A percentile compares a stretch with the other conserved stretches of the same genome.
Evolutionary conservation across 2,113 vertebrate species (phyloP).

Genomic region (Sclerurus mexicanus): DNA sequence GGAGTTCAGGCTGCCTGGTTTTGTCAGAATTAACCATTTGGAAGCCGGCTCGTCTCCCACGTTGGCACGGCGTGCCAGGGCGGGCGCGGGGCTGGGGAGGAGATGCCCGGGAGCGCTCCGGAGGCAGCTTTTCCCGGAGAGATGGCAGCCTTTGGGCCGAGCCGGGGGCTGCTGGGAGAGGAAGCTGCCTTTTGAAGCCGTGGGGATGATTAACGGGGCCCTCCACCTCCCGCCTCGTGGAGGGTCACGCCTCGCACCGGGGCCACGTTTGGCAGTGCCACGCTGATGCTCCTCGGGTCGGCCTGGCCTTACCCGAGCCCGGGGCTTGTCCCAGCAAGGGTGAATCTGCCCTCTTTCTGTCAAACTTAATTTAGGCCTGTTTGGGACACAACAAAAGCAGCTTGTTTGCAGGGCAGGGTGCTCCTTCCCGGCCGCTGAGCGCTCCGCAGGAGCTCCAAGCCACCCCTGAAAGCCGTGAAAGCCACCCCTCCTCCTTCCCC

Average conservation of each 20-base stretch:
- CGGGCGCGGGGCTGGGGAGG: not conserved
- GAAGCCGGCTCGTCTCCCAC: not conserved
- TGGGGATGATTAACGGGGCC: not conserved
- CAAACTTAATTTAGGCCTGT: conserved; percentile 45
- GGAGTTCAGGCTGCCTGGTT: not conserved
- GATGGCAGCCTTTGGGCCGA: not conserved
- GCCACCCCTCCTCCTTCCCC: not conserved
- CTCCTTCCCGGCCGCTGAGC: not conserved
- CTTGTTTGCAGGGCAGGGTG: conserved; percentile 32
- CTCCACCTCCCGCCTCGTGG: not conserved
- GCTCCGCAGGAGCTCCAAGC: not conserved
- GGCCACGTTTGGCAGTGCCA: not conserved
- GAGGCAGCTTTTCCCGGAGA: not conserved
- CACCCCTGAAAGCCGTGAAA: no score
- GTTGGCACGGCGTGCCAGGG: not conserved
- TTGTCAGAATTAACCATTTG: conserved; percentile 57
- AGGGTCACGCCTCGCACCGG: not conserved
- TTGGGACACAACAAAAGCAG: conserved; percentile 52
- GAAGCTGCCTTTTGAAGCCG: not conserved
- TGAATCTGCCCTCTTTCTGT: conserved; percentile 57
- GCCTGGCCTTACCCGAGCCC: not conserved
- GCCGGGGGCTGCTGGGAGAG: not conserved
- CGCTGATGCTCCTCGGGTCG: not conserved
- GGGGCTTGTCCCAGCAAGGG: not conserved
- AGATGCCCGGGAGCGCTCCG: not conserved